phyloP scores from a whole-genome alignment of 2,797 vertebrate species.

The Choloepus didactylus region DNA sequence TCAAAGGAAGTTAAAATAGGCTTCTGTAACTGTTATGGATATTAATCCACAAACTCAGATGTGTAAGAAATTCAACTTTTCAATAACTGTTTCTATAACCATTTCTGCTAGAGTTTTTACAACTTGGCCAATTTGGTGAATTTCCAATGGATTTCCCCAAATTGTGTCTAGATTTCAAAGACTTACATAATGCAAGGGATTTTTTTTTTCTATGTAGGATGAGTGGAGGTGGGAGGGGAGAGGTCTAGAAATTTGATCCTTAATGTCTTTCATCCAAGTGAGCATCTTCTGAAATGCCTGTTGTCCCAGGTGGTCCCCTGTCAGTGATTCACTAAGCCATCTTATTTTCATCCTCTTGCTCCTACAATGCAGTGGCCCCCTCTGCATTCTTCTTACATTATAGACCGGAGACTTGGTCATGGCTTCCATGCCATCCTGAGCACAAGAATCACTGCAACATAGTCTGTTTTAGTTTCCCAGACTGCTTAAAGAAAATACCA shows the following conservation, averaged over 20 bases:
- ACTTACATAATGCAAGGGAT: fast-evolving
- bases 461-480: too few species aligned
- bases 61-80: not conserved
- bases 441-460: fast-evolving
- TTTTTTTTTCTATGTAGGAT: too few species aligned
- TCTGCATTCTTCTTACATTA: not conserved
- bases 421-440: fast-evolving
- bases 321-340: not conserved
- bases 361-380: fast-evolving
- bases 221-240: fast-evolving
- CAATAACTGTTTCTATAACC: not conserved
- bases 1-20: not conserved
- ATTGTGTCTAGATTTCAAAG: not conserved
- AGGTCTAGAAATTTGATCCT: not conserved
- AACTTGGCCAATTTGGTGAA: not conserved
- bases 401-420: fast-evolving
- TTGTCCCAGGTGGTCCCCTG: fast-evolving
- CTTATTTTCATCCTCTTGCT: not conserved
- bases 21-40: not conserved
- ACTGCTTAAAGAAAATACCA: too few species aligned
- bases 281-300: not conserved
- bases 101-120: not conserved
- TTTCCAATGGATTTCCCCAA: not conserved
- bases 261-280: not conserved
- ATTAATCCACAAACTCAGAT: not conserved